A percentile compares a stretch with the other conserved stretches of the same genome.
These are phyloP conservation scores for Larimichthys crocea DNA, from an alignment of 2,113 vertebrate genomes.

Conservation along the genomic window DNA sequence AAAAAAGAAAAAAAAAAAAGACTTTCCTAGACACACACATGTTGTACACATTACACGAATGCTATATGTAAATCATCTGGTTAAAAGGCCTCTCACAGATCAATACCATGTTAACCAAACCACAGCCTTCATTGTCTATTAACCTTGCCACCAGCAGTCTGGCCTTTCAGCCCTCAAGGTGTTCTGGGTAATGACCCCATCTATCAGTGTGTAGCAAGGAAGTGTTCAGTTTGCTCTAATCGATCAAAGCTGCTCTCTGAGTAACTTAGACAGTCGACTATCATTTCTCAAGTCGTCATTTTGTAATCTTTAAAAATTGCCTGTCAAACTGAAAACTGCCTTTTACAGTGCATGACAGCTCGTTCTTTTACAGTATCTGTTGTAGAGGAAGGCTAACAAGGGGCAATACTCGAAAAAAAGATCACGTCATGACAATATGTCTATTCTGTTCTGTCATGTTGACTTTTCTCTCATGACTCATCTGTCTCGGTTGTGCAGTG, in stretches of 20 bases:
- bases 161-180: conserved; percentile 32
- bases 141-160: conserved; percentile 17
- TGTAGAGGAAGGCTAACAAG: neutral
- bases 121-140: conserved; percentile 24
- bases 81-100: conserved; percentile 49
- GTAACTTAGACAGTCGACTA: neutral
- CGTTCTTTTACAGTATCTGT: neutral
- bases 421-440: neutral
- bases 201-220: conserved; percentile 28
- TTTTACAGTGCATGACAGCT: neutral
- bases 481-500: neutral
- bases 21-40: neutral
- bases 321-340: neutral
- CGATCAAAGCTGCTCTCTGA: conserved; percentile 18
- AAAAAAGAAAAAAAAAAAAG: conserved; percentile 2
- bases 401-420: neutral
- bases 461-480: neutral
- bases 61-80: conserved; percentile 44
- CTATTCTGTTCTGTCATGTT: neutral
- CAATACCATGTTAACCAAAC: conserved; percentile 62
- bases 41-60: conserved; percentile 12
- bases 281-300: conserved; percentile 27
- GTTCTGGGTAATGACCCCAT: conserved; percentile 61
- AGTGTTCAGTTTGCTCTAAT: conserved; percentile 36
- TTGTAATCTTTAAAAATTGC: neutral